Conservation (phyloP, 30 jellyfish, hydroid and myxozoan genomes). For the Rhopilema esculentum region DNA sequence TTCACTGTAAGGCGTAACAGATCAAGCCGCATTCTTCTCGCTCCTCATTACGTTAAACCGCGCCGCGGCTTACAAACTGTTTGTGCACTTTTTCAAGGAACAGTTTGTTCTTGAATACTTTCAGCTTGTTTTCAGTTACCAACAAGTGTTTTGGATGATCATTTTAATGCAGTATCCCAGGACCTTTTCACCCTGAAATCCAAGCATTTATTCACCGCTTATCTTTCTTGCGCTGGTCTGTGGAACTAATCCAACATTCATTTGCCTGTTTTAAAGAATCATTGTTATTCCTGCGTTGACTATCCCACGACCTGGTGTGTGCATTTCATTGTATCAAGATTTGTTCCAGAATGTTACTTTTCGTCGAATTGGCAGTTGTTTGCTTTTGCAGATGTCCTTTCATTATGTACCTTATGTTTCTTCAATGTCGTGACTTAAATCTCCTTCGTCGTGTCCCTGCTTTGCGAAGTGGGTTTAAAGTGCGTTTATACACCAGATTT, state of each 20-base stretch:
- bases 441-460: too few relatives aligned
- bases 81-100: neutral
- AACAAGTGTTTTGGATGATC: neutral
- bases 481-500: too few relatives aligned
- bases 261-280: neutral
- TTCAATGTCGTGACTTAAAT: too few relatives aligned
- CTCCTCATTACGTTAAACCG: neutral
- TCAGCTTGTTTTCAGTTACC: neutral
- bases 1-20: neutral
- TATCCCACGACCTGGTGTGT: neutral
- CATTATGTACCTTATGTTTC: too few relatives aligned
- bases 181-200: constrained; percentile 42
- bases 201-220: constrained; percentile 1
- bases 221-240: neutral
- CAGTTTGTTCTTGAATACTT: neutral
- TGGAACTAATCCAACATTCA: neutral
- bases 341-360: neutral
- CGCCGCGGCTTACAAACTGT: neutral
- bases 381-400: too few relatives aligned
- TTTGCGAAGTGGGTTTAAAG: too few relatives aligned
- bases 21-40: neutral
- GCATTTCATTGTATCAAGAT: neutral
- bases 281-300: neutral
- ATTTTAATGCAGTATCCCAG: neutral
- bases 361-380: too few relatives aligned